Conservation (phyloP, 2,113 vertebrate genomes). For the Cariama cristata region DNA sequence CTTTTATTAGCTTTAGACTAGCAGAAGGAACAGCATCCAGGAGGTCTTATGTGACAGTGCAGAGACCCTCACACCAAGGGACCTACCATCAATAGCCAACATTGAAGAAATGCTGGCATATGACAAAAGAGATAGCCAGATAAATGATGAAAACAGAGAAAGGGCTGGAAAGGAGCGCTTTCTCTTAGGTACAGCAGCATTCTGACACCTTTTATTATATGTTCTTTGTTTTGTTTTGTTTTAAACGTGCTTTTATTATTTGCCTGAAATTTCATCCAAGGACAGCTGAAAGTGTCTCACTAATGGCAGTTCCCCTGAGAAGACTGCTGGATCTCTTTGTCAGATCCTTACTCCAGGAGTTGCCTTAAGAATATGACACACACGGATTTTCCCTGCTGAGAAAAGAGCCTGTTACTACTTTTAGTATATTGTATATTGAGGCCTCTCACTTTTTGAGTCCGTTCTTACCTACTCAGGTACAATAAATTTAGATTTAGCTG, state of each 20-base stretch:
- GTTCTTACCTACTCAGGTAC: background rate
- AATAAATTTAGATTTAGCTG: slow-evolving; percentile 41
- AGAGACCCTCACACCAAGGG: background rate
- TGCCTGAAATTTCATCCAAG: background rate
- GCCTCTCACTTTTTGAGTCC: background rate
- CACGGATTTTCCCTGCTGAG: background rate
- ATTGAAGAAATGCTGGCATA: background rate
- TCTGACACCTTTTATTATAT: background rate
- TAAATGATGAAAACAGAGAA: background rate
- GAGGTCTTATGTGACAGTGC: background rate
- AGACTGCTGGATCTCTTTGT: background rate
- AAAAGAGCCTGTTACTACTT: slow-evolving; percentile 26
- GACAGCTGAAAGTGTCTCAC: background rate
- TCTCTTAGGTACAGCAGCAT: background rate
- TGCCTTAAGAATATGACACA: background rate
- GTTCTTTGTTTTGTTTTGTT: background rate
- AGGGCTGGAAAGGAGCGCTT: background rate
- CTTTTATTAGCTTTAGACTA: background rate
- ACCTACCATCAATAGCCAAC: background rate
- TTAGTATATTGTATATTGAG: background rate
- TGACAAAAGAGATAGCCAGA: background rate
- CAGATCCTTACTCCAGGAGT: background rate
- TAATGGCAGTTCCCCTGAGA: background rate
- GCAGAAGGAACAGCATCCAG: background rate
- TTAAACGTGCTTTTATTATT: background rate